Evolutionary conservation across 2,888 invertebrate species (phyloP).

Genomic region (Apamea epomidion): DNA sequence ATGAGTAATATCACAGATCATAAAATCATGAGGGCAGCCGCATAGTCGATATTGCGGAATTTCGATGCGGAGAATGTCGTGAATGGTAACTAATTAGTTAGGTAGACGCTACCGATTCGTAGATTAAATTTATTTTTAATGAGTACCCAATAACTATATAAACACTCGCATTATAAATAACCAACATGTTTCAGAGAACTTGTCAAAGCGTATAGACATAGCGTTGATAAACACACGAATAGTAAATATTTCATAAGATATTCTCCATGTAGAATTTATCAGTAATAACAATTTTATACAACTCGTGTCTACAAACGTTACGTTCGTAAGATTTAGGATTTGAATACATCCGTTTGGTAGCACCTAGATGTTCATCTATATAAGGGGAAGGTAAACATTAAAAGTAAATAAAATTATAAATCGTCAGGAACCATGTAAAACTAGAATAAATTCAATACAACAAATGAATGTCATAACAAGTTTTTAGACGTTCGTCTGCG

Average conservation of each 20-base stretch:
- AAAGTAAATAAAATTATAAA: slow-evolving; percentile 59
- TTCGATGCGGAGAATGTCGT: slow-evolving; percentile 53
- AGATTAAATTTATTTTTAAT: slow-evolving; percentile 47
- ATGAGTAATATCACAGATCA: slow-evolving; percentile 66
- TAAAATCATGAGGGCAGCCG: slow-evolving; percentile 53
- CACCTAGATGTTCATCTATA: slow-evolving; percentile 64
- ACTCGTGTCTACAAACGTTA: slow-evolving; percentile 51
- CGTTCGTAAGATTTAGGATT: slow-evolving; percentile 53
- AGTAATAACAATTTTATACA: slow-evolving; percentile 68
- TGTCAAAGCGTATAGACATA: slow-evolving; percentile 61
- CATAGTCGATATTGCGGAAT: slow-evolving; percentile 68
- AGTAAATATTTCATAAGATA: slow-evolving; percentile 62
- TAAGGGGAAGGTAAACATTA: slow-evolving; percentile 57
- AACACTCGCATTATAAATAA: slow-evolving; percentile 64
- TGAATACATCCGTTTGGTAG: slow-evolving; percentile 66
- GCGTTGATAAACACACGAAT: slow-evolving; percentile 56
- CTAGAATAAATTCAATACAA: slow-evolving; percentile 74
- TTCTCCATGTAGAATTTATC: slow-evolving; percentile 61
- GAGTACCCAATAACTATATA: slow-evolving; percentile 49
- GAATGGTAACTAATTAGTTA: slow-evolving; percentile 64
- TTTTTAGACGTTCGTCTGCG: slow-evolving; percentile 70
- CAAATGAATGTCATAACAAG: slow-evolving; percentile 71
- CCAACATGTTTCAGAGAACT: slow-evolving; percentile 54
- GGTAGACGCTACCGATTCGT: slow-evolving; percentile 42
- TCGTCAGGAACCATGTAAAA: slow-evolving; percentile 67